Conservation (phyloP, 2,797 vertebrate genomes). For the Percopsis omiscomaycus region DNA sequence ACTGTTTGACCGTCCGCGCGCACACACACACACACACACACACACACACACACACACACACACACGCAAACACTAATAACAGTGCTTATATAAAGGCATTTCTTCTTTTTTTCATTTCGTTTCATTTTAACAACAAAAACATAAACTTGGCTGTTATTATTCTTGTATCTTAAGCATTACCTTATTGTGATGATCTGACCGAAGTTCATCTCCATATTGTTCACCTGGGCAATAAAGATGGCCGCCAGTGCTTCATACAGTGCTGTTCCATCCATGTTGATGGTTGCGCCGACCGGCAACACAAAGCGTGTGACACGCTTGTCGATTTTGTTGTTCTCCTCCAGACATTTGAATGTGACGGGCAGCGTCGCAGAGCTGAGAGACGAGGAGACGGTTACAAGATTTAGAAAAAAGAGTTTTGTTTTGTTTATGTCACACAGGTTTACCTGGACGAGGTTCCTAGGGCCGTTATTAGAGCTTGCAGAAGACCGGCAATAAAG, state of each 20-base stretch:
- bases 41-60: constrained; percentile 6
- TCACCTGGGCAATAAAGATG: constrained; percentile 97
- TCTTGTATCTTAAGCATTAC: constrained; percentile 65
- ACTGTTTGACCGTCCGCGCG: constrained; percentile 64
- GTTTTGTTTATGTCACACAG: constrained; percentile 61
- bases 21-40: constrained; percentile 7
- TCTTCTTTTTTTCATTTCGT: too few relatives aligned
- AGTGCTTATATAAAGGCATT: not conserved
- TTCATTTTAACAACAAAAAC: not conserved
- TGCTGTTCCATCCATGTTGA: constrained; percentile 98
- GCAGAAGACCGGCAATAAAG: constrained; percentile 91
- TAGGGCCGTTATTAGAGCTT: constrained; percentile 91
- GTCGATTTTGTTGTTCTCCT: constrained; percentile 93
- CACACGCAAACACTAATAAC: not conserved
- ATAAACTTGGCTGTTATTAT: not conserved
- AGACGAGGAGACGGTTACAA: constrained; percentile 8
- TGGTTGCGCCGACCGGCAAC: constrained; percentile 93
- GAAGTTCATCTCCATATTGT: constrained; percentile 96
- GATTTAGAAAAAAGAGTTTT: not conserved
- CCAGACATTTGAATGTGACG: constrained; percentile 94
- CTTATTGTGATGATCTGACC: constrained; percentile 98
- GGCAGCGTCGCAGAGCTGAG: constrained; percentile 93
- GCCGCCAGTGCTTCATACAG: constrained; percentile 95
- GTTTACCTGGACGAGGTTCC: constrained; percentile 94
- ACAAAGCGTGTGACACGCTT: constrained; percentile 94